Percentiles rank a stretch among this genome's conserved stretches.
These are phyloP conservation scores for Halocynthia roretzi DNA, from an alignment of 23 tunicate genomes.

Conservation along the genomic window DNA sequence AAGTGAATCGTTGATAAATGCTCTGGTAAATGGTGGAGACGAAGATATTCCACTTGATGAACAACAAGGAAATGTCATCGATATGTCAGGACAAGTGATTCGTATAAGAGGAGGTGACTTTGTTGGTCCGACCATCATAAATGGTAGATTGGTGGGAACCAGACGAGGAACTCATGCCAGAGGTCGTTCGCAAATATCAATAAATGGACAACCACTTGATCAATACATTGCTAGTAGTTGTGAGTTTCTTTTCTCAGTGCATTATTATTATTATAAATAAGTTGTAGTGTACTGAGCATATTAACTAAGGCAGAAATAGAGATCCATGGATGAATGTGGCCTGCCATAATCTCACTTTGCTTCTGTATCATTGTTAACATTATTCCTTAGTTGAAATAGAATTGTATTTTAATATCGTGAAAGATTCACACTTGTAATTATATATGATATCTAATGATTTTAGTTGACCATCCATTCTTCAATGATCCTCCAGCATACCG, in stretches of 20 bases:
- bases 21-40: background rate
- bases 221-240: background rate
- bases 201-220: background rate
- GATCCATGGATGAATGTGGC: no score
- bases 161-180: background rate
- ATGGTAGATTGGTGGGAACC: background rate
- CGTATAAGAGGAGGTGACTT: background rate
- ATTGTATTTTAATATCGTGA: background rate
- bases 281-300: no score
- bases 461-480: conserved; percentile 10
- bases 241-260: no score
- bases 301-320: no score
- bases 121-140: background rate
- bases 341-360: no score
- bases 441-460: no score
- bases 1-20: conserved; percentile 12
- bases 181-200: background rate
- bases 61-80: background rate
- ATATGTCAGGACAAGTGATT: background rate
- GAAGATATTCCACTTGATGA: background rate
- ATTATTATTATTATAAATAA: no score
- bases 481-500: background rate
- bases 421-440: no score
- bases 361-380: background rate
- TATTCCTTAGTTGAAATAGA: background rate